Base-by-base conservation (phyloP, 1,140 invertebrate species). In the Zaprionus africanus region DNA sequence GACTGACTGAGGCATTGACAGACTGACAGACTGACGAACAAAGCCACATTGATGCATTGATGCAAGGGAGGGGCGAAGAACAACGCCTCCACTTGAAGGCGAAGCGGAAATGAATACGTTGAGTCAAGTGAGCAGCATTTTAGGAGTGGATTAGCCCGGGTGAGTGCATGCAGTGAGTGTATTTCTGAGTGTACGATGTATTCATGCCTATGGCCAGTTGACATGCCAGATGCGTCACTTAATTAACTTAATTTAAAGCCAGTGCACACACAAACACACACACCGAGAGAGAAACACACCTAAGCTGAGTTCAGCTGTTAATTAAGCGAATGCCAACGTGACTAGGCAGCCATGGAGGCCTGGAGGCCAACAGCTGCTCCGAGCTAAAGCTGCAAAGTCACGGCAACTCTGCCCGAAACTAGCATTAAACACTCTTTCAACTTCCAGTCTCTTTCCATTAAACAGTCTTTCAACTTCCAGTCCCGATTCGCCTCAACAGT, bases 201-300 rank as follows among this genome's bases (percentile, higher is more conserved):
- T 63, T 19, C 63, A 36, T 49, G 57, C 43, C 46, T 53, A 87
- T 81, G 77, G 58, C 57, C 68, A 66, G 81, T 88, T 88, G 84
- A 79, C 84, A 88, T 81, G 78, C 71, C 81, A 81, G 78, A 74
- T 73, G 31, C 36, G 72, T 75, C 75, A 79, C 83, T 85, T 85
- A 88, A 88, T 90, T 88, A 88, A 90, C 68, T 90, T 73, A 82
- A 85, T 82, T 66, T 67, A 63, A 78, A 78, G 49, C 60, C 36
- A 66, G 72, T 36, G 68, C 34, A 77, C 59, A 49, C 43, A 17
- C 41, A 43, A n/a, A 43, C 41, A 17, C 41, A 43, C 41, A 43
- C 41, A 54, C 22, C 22, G 22, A 22, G 22, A 1, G 22, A 22
- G 22, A 22, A 22, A 49, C 43, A 22, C 43, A 54, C 88, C 31